Evolutionary conservation across 2,113 vertebrate genomes (phyloP).

Genomic region (Myotis lucifugus): DNA sequence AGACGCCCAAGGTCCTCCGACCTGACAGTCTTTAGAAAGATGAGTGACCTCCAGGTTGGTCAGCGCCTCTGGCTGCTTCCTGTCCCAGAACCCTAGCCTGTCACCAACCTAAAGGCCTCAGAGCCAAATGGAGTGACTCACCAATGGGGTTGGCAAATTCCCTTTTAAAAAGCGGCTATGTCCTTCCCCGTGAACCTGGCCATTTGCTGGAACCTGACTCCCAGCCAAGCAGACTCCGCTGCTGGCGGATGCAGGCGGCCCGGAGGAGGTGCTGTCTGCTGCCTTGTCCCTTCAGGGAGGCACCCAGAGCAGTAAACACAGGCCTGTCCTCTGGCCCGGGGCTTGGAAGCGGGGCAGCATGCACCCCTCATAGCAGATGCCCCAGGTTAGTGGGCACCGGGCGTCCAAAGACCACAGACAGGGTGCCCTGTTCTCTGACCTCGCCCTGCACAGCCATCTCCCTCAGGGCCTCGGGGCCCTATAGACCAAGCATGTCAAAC

Average conservation of each 20-base stretch:
- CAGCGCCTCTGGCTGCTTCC: not conserved
- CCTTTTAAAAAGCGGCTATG: not conserved
- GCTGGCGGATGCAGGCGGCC: not conserved
- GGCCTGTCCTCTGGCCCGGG: no score
- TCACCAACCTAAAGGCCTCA: not conserved
- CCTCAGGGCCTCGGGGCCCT: not conserved
- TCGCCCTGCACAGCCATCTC: accelerated
- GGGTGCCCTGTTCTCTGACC: no score
- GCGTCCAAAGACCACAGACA: not conserved
- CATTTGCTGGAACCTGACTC: not conserved
- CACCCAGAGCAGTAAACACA: no score
- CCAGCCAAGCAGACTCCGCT: no score
- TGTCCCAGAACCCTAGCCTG: no score
- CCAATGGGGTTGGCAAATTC: not conserved
- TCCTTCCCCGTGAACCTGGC: not conserved
- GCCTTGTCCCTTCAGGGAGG: no score
- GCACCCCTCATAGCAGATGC: not conserved
- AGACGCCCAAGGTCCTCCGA: not conserved
- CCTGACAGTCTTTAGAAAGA: not conserved
- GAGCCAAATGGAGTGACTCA: not conserved
- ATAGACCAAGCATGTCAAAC: not conserved
- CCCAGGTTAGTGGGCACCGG: not conserved
- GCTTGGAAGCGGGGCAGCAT: no score
- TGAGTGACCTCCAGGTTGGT: not conserved
- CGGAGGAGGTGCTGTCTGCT: not conserved